Base-by-base conservation (phyloP, 2,797 vertebrate species). In the Cynodonichthys magdalenae region DNA sequence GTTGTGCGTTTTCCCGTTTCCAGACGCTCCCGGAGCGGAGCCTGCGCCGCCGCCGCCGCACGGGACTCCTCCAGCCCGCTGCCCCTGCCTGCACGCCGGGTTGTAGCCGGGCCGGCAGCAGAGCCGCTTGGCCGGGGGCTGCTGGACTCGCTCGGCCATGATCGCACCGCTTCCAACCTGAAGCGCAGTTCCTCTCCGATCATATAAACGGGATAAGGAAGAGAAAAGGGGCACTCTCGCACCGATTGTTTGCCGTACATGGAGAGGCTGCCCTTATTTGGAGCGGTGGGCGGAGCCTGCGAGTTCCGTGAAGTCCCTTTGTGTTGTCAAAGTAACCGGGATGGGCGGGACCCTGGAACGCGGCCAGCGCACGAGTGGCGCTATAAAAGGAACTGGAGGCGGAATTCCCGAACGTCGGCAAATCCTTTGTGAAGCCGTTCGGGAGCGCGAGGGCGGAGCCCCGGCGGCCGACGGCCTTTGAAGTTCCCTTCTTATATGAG, bases 131-230 rank as follows among this genome's bases (percentile, higher is more conserved):
- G 96, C 95, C 88, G 94, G 93, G 91, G 97, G 96, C 94, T 96
- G 96, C 93, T 98, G 96, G 92, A 96, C 96, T 93, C 96, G 96
- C 95, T 99, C 97, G 95, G 96, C 96, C 97, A 98, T 99, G 96
- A 95, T 97, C 96, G 95, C 95, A 95, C 95, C 94, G 95, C 96
- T 97, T 97, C 96, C 94, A 90, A 93, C 85, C 92, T 95, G 91
- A 90, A 94, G 92, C 93, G 95, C 96, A 96, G 96, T 95, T 97
- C 96, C 96, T 94, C 90, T 93, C 86, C 92, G 94, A 95, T 93
- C 93, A 95, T 96, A 98, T 97, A 97, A 96, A 95, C 94, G 90
- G 93, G 94, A 94, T 93, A 91, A 89, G 94, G 94, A 94, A 94
- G 89, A 90, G 90, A 93, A 92, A 89, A 87, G 87, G 36, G 88